Evolutionary conservation across 1,140 invertebrate genomes (phyloP).

Genomic region (Camponotus vicinus): DNA sequence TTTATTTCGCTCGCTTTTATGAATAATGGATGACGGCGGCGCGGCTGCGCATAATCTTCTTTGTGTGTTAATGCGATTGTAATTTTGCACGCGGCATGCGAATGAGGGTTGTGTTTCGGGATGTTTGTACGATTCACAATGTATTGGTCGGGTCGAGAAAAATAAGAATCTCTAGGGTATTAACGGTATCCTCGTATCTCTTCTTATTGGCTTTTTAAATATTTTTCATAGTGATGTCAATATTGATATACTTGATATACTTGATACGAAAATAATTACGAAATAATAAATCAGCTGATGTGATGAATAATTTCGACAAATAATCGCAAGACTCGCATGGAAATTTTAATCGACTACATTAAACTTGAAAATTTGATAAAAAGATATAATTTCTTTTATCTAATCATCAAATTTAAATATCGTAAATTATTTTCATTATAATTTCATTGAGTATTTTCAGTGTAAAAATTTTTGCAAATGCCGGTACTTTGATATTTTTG

Average conservation of each 20-base stretch:
- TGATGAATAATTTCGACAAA: background rate
- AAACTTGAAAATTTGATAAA: conserved; percentile 2
- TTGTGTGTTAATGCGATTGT: conserved; percentile 62
- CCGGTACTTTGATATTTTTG: conserved; percentile 17
- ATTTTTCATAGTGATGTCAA: no score
- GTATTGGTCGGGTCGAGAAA: background rate
- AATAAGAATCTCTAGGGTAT: conserved; percentile 29
- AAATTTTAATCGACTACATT: background rate
- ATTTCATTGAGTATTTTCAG: background rate
- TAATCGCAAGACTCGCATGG: background rate
- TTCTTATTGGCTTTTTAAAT: no score
- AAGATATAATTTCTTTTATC: background rate
- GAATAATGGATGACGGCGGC: conserved; percentile 56
- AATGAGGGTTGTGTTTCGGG: conserved; percentile 36
- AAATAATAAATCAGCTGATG: background rate
- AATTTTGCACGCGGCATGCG: conserved; percentile 53
- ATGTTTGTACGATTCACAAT: conserved; percentile 32
- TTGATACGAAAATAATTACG: background rate
- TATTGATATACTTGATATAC: no score
- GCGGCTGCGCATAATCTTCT: conserved; percentile 47
- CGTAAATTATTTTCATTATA: background rate
- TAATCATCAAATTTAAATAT: background rate
- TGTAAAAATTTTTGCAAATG: background rate
- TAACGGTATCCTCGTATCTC: background rate
- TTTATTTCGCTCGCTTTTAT: conserved; percentile 45